Percentiles rank a stretch among this genome's conserved stretches.
Evolutionary conservation across 30 jellyfish, hydroid and myxozoan genomes (phyloP).

Genomic region (Aurelia aurita complex sp. Pacific): DNA sequence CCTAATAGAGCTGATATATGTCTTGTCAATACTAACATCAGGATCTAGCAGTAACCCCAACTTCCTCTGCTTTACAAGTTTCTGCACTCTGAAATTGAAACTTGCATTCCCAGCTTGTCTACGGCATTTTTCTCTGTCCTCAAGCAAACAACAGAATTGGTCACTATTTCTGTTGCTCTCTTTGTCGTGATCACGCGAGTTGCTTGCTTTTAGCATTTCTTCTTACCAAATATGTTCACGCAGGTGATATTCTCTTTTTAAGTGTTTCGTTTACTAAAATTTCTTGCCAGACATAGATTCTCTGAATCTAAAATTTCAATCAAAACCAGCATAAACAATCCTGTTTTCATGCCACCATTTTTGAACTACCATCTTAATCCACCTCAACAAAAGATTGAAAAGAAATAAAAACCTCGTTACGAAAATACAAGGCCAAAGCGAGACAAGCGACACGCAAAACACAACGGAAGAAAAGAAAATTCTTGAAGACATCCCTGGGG

Average conservation of each 20-base stretch:
- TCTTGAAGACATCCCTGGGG: no score
- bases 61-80: conserved; percentile 91
- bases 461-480: neutral
- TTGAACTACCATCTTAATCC: conserved; percentile 6
- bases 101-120: conserved; percentile 97
- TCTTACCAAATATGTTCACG: no score
- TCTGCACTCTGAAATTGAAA: conserved; percentile 94
- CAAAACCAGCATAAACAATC: no score
- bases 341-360: conserved; percentile 51
- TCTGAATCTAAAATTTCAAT: no score
- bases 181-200: conserved; percentile 63
- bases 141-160: conserved; percentile 89
- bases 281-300: no score
- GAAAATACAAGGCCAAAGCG: neutral
- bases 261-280: no score
- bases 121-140: conserved; percentile 86
- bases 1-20: no score
- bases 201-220: conserved; percentile 46
- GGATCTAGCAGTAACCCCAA: conserved; percentile 80
- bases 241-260: no score
- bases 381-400: conserved; percentile 21
- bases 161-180: conserved; percentile 67
- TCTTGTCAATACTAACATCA: conserved; percentile 73
- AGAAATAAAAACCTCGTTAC: neutral
- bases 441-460: conserved; percentile 2